Evolutionary conservation across 2,888 invertebrate species (phyloP).

Genomic region (Azorinus chamasolen): DNA sequence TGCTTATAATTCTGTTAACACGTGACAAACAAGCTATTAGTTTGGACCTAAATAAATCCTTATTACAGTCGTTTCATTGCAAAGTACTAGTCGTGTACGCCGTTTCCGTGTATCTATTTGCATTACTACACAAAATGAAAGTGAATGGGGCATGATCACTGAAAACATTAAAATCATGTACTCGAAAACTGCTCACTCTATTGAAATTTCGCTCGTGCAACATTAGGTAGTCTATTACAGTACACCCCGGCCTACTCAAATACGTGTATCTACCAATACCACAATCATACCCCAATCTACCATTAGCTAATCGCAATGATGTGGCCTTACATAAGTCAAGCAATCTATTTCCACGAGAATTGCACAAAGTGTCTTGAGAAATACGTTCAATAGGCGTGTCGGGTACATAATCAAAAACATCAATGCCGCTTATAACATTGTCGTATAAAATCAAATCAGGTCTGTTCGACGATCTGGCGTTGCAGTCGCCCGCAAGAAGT

Average conservation of each 20-base stretch:
- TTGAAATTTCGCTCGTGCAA: neutral
- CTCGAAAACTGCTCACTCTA: neutral
- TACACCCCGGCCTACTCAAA: neutral
- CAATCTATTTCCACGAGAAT: neutral
- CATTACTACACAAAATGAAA: neutral
- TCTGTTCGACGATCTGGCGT: neutral
- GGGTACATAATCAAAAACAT: constrained; percentile 1
- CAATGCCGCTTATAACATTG: neutral
- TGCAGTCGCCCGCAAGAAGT: constrained; percentile 2
- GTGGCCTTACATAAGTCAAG: constrained; percentile 6
- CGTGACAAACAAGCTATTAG: neutral
- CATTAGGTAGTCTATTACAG: constrained; percentile 8
- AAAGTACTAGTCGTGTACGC: neutral
- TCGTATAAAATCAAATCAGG: neutral
- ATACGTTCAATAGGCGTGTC: neutral
- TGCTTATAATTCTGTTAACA: neutral
- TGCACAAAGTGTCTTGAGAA: constrained; percentile 1
- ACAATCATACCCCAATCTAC: neutral
- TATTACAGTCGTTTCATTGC: neutral
- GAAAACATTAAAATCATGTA: constrained; percentile 3
- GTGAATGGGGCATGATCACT: constrained; percentile 11
- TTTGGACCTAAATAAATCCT: constrained; percentile 2
- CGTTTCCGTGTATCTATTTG: neutral
- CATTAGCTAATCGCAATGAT: constrained; percentile 5
- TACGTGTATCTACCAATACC: neutral